Percentiles rank a stretch among this genome's conserved stretches.
Evolutionary conservation across 2,888 invertebrate genomes (phyloP).

Genomic region (Mesochorus sp.): DNA sequence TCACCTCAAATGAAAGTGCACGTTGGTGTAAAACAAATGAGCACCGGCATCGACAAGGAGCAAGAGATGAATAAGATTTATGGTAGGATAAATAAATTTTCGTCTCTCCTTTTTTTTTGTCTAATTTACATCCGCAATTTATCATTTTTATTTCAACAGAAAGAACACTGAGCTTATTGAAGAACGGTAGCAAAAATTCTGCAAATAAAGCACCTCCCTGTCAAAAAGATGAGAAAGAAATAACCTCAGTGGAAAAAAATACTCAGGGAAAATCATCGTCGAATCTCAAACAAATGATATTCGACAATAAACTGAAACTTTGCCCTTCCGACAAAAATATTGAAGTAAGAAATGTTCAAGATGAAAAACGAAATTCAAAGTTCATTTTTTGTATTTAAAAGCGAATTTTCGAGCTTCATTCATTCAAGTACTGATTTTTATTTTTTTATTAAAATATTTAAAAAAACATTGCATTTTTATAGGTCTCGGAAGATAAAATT

Average conservation of each 20-base stretch:
- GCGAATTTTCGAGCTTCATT: too few species aligned
- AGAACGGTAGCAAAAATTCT: constrained; percentile 69
- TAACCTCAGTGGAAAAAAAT: constrained; percentile 23
- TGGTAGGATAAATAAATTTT: constrained; percentile 68
- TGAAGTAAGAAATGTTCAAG: constrained; percentile 59
- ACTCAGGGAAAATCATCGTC: constrained; percentile 16
- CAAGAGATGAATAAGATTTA: constrained; percentile 75
- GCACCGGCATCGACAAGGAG: constrained; percentile 70
- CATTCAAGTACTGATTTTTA: too few species aligned
- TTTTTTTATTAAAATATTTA: not conserved
- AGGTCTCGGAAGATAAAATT: constrained; percentile 64
- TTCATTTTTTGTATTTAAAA: too few species aligned
- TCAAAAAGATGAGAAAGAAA: constrained; percentile 48
- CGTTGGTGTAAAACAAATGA: constrained; percentile 72
- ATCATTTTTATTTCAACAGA: constrained; percentile 61
- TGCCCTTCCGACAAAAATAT: constrained; percentile 64
- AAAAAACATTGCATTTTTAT: constrained; percentile 13
- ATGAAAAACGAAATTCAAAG: not conserved
- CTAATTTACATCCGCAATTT: not conserved
- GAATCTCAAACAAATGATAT: constrained; percentile 71
- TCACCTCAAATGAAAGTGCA: constrained; percentile 75
- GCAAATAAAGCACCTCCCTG: constrained; percentile 61
- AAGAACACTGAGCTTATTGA: constrained; percentile 71
- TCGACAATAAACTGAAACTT: constrained; percentile 70
- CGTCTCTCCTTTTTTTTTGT: not conserved